Conservation (phyloP, 2,888 invertebrate species). For the Drosophila aldrichi region DNA sequence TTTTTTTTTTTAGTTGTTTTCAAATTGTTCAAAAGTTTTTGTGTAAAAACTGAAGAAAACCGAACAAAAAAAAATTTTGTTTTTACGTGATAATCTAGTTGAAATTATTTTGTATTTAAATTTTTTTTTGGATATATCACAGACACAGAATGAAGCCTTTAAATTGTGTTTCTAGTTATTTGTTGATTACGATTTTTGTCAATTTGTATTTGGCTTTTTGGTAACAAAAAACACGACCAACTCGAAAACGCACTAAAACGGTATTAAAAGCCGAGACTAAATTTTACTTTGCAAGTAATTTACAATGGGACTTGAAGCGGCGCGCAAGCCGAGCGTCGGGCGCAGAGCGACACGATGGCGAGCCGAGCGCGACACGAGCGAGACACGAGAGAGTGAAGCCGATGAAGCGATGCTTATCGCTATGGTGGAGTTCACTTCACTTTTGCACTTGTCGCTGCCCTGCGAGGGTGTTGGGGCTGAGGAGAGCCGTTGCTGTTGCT, state of each 20-base stretch:
- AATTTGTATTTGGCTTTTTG: conserved; percentile 46
- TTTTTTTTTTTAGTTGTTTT: not conserved
- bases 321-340: conserved; percentile 50
- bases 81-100: conserved; percentile 7
- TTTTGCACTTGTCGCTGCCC: conserved; percentile 65
- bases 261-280: conserved; percentile 83
- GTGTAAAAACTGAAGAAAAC: conserved; percentile 8
- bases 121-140: conserved; percentile 38
- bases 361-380: conserved; percentile 17
- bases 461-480: conserved; percentile 42
- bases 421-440: conserved; percentile 74
- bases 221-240: conserved; percentile 82
- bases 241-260: conserved; percentile 84
- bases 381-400: conserved; percentile 20
- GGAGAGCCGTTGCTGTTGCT: conserved; percentile 25
- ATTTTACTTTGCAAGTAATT: conserved; percentile 83
- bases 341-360: conserved; percentile 40
- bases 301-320: conserved; percentile 63
- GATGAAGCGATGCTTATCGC: conserved; percentile 29
- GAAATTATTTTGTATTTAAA: conserved; percentile 5
- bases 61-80: conserved; percentile 23
- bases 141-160: conserved; percentile 42
- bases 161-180: conserved; percentile 12
- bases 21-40: conserved; percentile 6
- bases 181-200: conserved; percentile 1